These are phyloP conservation scores for Perizoma affinitatum DNA, from an alignment of 2,888 invertebrate species.

Conservation along the genomic window DNA sequence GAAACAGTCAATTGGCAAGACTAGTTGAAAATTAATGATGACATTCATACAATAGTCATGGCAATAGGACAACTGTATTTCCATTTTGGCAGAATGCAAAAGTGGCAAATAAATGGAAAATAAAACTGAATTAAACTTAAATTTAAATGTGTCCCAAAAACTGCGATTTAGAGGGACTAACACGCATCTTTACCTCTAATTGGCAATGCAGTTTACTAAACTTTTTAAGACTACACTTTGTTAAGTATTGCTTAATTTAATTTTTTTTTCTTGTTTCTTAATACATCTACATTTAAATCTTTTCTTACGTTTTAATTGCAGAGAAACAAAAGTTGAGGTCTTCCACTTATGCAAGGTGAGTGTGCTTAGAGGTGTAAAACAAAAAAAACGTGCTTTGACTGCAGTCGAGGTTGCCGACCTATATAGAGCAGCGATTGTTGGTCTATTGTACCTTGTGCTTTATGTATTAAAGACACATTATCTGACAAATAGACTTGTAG, in stretches of 20 bases:
- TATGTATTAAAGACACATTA: not conserved
- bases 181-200: too few relatives aligned
- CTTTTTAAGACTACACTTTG: too few relatives aligned
- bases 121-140: not conserved
- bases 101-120: not conserved
- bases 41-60: not conserved
- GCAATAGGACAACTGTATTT: not conserved
- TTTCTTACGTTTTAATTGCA: constrained; percentile 24
- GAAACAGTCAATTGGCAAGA: constrained; percentile 1
- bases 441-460: not conserved
- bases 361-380: constrained; percentile 47
- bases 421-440: constrained; percentile 15
- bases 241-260: too few relatives aligned
- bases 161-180: too few relatives aligned
- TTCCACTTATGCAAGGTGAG: constrained; percentile 56
- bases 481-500: not conserved
- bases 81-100: not conserved
- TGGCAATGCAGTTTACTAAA: too few relatives aligned
- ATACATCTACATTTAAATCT: constrained; percentile 34
- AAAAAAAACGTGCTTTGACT: constrained; percentile 42
- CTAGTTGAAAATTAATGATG: not conserved
- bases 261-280: too few relatives aligned
- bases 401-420: constrained; percentile 48
- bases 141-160: too few relatives aligned
- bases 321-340: constrained; percentile 41